Evolutionary conservation across 2,797 vertebrate genomes (phyloP).

Genomic region (Peromyscus aztecus): DNA sequence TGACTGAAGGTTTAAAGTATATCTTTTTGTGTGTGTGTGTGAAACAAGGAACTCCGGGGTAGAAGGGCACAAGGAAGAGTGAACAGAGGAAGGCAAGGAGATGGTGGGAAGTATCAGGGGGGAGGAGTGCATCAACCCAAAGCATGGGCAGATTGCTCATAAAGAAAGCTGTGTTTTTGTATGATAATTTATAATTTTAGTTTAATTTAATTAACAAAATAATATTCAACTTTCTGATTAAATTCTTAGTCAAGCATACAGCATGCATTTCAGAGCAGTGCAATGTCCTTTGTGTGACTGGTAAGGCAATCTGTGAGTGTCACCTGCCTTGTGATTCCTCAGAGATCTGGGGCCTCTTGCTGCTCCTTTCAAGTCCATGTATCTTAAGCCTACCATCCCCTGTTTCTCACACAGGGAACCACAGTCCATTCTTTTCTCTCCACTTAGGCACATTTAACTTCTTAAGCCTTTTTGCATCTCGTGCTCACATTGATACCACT

Average conservation of each 20-base stretch:
- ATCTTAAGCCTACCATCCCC: too few species aligned
- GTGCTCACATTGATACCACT: neutral
- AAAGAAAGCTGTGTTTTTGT: neutral
- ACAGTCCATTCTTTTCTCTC: neutral
- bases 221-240: neutral
- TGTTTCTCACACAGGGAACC: neutral
- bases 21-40: too few species aligned
- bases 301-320: neutral
- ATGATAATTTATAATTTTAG: neutral
- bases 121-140: too few species aligned
- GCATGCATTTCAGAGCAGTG: neutral
- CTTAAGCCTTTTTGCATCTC: too few species aligned
- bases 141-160: neutral
- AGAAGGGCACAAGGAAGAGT: neutral
- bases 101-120: neutral
- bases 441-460: neutral
- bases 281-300: too few species aligned
- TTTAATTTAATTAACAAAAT: neutral
- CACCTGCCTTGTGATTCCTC: accelerated
- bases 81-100: too few species aligned
- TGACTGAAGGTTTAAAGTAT: neutral
- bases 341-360: neutral
- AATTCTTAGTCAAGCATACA: neutral
- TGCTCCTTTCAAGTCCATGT: neutral
- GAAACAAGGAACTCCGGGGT: neutral